Evolutionary conservation across 1,140 invertebrate species (phyloP), one percentile per base, ranked within the genome.

Genomic region (Meloidogyne exigua): DNA sequence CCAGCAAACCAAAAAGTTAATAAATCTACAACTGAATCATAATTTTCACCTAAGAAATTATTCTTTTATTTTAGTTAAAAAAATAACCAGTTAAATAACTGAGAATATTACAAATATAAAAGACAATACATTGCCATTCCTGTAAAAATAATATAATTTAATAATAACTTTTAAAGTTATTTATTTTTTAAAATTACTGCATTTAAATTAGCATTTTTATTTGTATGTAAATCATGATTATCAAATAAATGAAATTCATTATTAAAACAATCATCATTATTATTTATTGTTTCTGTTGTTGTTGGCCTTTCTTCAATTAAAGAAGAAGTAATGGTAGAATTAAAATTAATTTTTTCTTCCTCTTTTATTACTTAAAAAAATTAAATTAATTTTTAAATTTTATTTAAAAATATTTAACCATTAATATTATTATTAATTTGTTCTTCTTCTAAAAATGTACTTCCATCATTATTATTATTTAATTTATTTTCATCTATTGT

Each of bases 91-190:
- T 82, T 49, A 82, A 44, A 67, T 76, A 82, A 64, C 77, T 80
- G 9, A 82, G 36, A 11, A 84, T 83, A 68, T 82, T 82, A 66
- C 78, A 84, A 18, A 82, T 42, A 66, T 74, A 81, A 66, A 82
- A 82, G n/a, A 82, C 77, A 32, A 81, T 57, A 44, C 81, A 82
- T 36, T 82, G 81, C 81, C 81, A 82, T 5, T 72, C 72, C 82
- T 82, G 28, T 39, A 26, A 68, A 68, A 68, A 39, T 12, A 0
- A 73, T 25, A 7, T 73, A 62, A 36, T 65, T 65, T 39, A 39
- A 63, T 70, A 32, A n/a, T n/a, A n/a, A n/a, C n/a, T n/a, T n/a
- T 15, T 11, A 21, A n/a, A 75, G 70, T 11, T 18, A 10, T 26
- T 42, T 62, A 26, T n/a, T 10, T 36, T 21, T n/a, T 69, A 10